Evolutionary conservation across 2,797 vertebrate genomes (phyloP).

Genomic region (Crax fasciolata): DNA sequence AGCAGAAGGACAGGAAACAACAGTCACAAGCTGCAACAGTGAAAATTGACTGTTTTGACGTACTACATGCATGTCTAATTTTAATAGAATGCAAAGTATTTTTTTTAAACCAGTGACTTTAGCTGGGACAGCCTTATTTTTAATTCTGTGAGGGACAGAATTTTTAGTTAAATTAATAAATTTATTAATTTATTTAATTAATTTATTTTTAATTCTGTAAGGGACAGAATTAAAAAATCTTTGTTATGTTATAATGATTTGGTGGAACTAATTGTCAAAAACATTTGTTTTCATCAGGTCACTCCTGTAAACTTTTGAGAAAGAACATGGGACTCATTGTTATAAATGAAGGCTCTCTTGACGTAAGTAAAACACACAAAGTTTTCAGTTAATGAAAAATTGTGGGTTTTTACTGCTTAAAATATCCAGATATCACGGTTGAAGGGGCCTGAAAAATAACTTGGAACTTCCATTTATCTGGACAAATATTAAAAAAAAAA

Average conservation of each 20-base stretch:
- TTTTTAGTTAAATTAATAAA: too few relatives aligned
- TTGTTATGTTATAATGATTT: not conserved
- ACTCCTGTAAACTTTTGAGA: conserved; percentile 95
- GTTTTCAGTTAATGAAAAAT: not conserved
- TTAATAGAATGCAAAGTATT: not conserved
- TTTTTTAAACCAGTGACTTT: not conserved
- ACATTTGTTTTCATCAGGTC: conserved; percentile 83
- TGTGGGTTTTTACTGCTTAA: not conserved
- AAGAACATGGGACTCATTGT: conserved; percentile 99
- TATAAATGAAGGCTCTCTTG: conserved; percentile 96
- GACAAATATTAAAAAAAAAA: not conserved
- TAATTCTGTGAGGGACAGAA: not conserved
- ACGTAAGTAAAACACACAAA: conserved; percentile 88
- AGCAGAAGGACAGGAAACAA: not conserved
- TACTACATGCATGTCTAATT: not conserved
- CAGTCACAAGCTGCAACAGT: not conserved
- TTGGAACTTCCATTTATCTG: not conserved
- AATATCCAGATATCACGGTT: not conserved
- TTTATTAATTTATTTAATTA: too few relatives aligned
- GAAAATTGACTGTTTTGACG: not conserved
- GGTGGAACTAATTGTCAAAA: not conserved
- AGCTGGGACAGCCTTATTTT: not conserved
- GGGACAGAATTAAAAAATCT: not conserved
- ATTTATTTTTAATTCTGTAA: not conserved
- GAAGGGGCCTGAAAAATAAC: not conserved